These are phyloP conservation scores for Entomobrya multifasciata DNA, from an alignment of 2,888 invertebrate genomes.

Conservation along the genomic window DNA sequence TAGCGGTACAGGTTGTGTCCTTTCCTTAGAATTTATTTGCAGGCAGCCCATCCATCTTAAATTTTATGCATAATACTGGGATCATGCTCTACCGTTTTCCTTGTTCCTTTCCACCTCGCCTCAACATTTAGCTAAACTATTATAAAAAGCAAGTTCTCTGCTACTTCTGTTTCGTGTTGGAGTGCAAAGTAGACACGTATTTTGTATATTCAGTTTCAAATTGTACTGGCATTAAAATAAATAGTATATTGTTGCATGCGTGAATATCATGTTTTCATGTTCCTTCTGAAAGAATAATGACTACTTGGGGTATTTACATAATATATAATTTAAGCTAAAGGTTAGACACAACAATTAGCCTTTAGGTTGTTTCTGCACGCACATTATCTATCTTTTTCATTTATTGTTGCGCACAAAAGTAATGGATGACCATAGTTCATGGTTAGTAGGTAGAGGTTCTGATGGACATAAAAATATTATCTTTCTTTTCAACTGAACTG, in stretches of 20 bases:
- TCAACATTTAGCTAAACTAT: too few species aligned
- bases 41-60: constrained; percentile 26
- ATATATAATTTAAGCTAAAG: constrained; percentile 69
- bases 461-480: constrained; percentile 22
- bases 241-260: constrained; percentile 43
- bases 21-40: constrained; percentile 14
- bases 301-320: constrained; percentile 66
- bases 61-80: constrained; percentile 25
- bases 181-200: too few species aligned
- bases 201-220: neutral
- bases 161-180: too few species aligned
- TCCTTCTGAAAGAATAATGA: constrained; percentile 51
- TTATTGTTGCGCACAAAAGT: constrained; percentile 3
- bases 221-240: too few species aligned
- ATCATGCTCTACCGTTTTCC: constrained; percentile 25
- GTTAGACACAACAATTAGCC: constrained; percentile 73
- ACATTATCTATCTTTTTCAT: constrained; percentile 2
- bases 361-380: constrained; percentile 52
- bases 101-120: constrained; percentile 52
- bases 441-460: constrained; percentile 75
- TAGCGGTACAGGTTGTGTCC: constrained; percentile 36
- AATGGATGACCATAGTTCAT: constrained; percentile 69
- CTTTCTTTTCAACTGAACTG: constrained; percentile 7
- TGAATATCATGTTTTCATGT: constrained; percentile 62
- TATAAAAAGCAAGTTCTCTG: too few species aligned